These are phyloP conservation scores for Lasaia peninsularis DNA, from an alignment of 1,140 invertebrate species.

Conservation along the genomic window DNA sequence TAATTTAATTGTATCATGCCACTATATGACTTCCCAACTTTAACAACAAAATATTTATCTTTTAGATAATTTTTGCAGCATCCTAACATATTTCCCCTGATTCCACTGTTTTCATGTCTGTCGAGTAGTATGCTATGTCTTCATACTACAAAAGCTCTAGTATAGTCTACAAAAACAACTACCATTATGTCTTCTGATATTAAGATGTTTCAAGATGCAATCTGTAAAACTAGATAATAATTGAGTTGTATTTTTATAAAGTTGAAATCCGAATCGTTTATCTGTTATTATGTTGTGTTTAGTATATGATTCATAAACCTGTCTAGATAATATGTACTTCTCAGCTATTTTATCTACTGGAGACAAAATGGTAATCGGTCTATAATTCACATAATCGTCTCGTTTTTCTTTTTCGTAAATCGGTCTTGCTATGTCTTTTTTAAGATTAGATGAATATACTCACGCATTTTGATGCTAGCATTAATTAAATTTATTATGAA, in stretches of 20 bases:
- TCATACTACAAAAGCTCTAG: neutral
- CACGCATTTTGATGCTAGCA: conserved; percentile 9
- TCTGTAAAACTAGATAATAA: neutral
- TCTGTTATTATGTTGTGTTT: neutral
- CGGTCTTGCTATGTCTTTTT: conserved; percentile 17
- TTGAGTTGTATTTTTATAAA: neutral
- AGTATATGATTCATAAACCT: conserved; percentile 7
- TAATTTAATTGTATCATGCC: conserved; percentile 24
- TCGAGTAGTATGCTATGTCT: neutral
- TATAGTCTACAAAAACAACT: conserved; percentile 11
- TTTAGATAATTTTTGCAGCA: conserved; percentile 11
- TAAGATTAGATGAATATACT: conserved; percentile 14
- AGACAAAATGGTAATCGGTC: conserved; percentile 13
- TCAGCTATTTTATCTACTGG: conserved; percentile 18
- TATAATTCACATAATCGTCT: conserved; percentile 2
- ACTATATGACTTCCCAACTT: neutral
- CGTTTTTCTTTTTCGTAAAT: conserved; percentile 15
- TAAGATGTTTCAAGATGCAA: neutral
- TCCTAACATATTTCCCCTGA: neutral
- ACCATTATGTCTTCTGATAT: conserved; percentile 19
- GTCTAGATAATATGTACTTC: conserved; percentile 18
- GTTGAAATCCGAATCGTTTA: neutral
- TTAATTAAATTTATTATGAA: conserved; percentile 17
- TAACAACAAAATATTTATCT: neutral
- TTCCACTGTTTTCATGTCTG: neutral